Evolutionary conservation across 2,113 vertebrate species (phyloP).

Genomic region (Anthoscopus minutus): DNA sequence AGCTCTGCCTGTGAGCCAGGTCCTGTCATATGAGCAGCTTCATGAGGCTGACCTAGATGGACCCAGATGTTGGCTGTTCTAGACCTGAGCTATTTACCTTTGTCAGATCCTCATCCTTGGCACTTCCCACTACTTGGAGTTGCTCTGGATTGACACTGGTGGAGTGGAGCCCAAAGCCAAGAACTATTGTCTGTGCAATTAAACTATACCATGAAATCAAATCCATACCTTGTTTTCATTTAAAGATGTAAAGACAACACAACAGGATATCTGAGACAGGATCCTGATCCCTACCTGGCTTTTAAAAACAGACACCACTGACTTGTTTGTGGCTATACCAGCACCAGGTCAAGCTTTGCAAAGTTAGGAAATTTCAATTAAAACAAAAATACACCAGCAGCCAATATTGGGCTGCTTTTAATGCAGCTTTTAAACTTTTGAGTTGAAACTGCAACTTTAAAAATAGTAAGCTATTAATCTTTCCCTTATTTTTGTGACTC

Average conservation of each 20-base stretch:
- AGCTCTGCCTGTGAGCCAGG: not conserved
- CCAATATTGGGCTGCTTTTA: not conserved
- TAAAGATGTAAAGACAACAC: not conserved
- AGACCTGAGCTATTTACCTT: not conserved
- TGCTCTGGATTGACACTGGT: not conserved
- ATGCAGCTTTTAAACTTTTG: not conserved
- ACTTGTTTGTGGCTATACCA: not conserved
- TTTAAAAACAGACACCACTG: not conserved
- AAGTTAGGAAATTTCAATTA: not conserved
- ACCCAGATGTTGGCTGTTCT: not conserved
- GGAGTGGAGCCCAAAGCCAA: not conserved
- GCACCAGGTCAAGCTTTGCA: not conserved
- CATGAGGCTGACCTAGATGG: not conserved
- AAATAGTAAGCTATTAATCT: slow-evolving; percentile 37
- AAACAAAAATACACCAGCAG: not conserved
- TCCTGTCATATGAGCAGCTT: not conserved
- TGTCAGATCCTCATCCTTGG: not conserved
- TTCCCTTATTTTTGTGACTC: not conserved
- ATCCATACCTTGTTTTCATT: not conserved
- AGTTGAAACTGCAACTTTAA: slow-evolving; percentile 34
- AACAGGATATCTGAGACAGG: not conserved
- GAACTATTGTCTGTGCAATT: not conserved
- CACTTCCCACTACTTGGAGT: not conserved
- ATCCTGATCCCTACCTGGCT: not conserved
- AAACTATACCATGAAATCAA: not conserved